Evolutionary conservation across 2,888 invertebrate genomes (phyloP), one percentile per base, ranked within the genome.

Genomic region (Troglohyphantes excavatus): DNA sequence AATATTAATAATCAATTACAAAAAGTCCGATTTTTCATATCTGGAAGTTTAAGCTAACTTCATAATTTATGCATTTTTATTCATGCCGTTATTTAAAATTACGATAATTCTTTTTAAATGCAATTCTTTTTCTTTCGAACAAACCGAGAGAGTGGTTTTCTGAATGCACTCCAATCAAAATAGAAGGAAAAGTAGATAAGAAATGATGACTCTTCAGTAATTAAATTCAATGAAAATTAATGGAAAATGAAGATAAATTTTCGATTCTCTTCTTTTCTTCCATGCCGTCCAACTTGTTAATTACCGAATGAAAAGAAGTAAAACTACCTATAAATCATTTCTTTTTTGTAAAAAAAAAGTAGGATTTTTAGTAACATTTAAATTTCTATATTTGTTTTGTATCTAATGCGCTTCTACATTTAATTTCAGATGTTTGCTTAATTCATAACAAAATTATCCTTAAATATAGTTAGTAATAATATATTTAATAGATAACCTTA

Each of bases 201-300:
- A 39, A 59, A 33, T 65, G 39, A 65, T 78, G 65, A 78, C 23
- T 39, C 39, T 61, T n/a, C 46, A 2, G 81, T 68, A 67, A 81
- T 68, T 81, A 46, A 81, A 53, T 13, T 26, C 5, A 83, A 83
- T 72, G 61, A 72, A 70, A 72, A 72, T 72, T 61, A 83, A 72
- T 83, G 72, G 39, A 33, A 65, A 78, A 33, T 63, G n/a, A 63
- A 72, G 61, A 72, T 83, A 72, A 72, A 26, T 29, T 17, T 46
- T 75, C 5, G 46, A 11, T 21, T n/a, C 29, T 17, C 59, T 21
- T 26, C 39, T 61, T 26, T 68, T 81, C 27, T 53, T 73, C n/a
- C n/a, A n/a, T 63, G 11, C 21, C 19, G 27, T 67, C 19, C 13
- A n/a, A 53, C 13, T 1, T 53, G 2, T 53, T 53, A 83, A 61